Conservation (phyloP, 2,888 invertebrate genomes). For the Ophioninae sp. region DNA sequence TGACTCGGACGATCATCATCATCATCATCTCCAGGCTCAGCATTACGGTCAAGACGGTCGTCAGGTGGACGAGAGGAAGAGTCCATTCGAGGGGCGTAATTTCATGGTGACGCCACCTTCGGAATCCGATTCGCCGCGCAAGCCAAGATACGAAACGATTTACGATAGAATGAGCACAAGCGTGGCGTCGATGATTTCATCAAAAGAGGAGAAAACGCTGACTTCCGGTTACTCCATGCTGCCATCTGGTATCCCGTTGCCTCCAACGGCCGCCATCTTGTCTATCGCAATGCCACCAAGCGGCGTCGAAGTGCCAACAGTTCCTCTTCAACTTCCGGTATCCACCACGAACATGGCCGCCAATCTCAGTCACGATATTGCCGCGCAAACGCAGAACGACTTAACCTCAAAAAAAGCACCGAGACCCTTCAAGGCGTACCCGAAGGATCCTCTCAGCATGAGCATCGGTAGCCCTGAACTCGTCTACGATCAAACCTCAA, state of each 20-base stretch:
- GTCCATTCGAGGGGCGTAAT: conserved; percentile 68
- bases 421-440: conserved; percentile 88
- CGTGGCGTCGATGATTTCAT: neutral
- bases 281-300: conserved; percentile 36
- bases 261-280: conserved; percentile 28
- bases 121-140: conserved; percentile 72
- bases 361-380: neutral
- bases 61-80: conserved; percentile 57
- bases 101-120: conserved; percentile 75
- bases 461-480: conserved; percentile 82
- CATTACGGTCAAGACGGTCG: conserved; percentile 5
- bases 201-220: conserved; percentile 1
- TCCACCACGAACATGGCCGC: conserved; percentile 28
- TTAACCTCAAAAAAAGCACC: conserved; percentile 80
- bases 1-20: conserved; percentile 6
- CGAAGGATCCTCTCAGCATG: conserved; percentile 86
- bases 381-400: neutral
- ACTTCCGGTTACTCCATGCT: conserved; percentile 54
- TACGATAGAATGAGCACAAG: conserved; percentile 51
- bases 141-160: conserved; percentile 66
- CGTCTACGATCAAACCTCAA: conserved; percentile 83
- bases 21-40: neutral
- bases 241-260: conserved; percentile 60
- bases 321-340: conserved; percentile 49
- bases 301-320: conserved; percentile 2